Conservation (phyloP, 1,140 invertebrate genomes). For the Tetraneura akinire region DNA sequence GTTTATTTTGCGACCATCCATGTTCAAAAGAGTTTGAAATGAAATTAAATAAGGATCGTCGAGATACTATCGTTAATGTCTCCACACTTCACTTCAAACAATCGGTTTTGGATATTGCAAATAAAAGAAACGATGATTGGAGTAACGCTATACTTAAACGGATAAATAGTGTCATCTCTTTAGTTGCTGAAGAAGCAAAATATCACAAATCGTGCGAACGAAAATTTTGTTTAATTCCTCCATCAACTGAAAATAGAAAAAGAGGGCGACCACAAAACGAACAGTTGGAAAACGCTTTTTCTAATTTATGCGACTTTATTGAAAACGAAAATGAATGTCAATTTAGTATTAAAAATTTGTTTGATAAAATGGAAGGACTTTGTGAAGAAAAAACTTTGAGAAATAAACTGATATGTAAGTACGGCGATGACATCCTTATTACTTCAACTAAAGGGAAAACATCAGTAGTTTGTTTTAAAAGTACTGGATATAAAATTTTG, state of each 20-base stretch:
- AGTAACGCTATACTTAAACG: background rate
- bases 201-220: background rate
- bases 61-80: background rate
- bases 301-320: background rate
- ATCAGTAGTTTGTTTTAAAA: constrained; percentile 1
- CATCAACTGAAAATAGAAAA: background rate
- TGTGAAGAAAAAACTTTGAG: constrained; percentile 12
- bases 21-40: constrained; percentile 14
- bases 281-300: background rate
- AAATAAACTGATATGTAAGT: background rate
- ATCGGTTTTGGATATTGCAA: background rate
- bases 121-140: background rate
- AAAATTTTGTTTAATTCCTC: background rate
- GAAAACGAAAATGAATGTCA: background rate
- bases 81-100: constrained; percentile 1
- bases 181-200: background rate
- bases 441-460: background rate
- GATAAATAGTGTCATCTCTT: constrained; percentile 1
- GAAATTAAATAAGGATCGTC: constrained; percentile 5
- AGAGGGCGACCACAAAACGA: background rate
- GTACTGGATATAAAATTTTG: background rate
- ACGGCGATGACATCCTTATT: background rate
- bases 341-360: background rate
- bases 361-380: background rate
- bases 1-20: background rate